Conservation (phyloP, 2,113 vertebrate genomes). For the Nothocercus nigrocapillus region DNA sequence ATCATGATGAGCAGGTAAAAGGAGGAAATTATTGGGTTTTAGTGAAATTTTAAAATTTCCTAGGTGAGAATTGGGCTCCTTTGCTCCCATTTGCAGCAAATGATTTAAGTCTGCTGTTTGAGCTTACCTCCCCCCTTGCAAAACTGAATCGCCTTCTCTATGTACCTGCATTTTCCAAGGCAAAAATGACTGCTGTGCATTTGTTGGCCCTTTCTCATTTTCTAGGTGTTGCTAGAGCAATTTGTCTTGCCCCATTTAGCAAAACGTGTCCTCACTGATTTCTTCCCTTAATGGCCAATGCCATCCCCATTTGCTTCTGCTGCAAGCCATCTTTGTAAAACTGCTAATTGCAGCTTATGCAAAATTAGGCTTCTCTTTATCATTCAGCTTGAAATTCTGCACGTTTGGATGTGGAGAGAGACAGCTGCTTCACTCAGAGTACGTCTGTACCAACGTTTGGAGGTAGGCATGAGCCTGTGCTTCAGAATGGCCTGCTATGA, state of each 20-base stretch:
- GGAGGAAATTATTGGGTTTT: not conserved
- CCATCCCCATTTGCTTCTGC: not conserved
- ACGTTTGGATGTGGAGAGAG: not conserved
- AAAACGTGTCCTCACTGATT: not conserved
- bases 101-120: not conserved
- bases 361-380: not conserved
- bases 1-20: constrained; percentile 39
- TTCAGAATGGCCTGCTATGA: accelerated
- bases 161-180: not conserved
- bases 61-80: constrained; percentile 1
- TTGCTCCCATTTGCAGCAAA: constrained; percentile 1
- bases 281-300: not conserved
- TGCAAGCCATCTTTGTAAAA: not conserved
- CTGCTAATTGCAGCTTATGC: not conserved
- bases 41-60: constrained; percentile 8
- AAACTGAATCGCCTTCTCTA: not conserved
- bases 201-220: not conserved
- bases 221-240: not conserved
- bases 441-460: accelerated
- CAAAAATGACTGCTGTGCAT: not conserved
- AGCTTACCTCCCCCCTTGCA: not conserved
- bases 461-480: not conserved
- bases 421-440: not conserved
- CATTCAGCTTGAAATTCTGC: not conserved
- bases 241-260: not conserved